Conservation (phyloP, 2,113 vertebrate genomes). For the Procavia capensis region DNA sequence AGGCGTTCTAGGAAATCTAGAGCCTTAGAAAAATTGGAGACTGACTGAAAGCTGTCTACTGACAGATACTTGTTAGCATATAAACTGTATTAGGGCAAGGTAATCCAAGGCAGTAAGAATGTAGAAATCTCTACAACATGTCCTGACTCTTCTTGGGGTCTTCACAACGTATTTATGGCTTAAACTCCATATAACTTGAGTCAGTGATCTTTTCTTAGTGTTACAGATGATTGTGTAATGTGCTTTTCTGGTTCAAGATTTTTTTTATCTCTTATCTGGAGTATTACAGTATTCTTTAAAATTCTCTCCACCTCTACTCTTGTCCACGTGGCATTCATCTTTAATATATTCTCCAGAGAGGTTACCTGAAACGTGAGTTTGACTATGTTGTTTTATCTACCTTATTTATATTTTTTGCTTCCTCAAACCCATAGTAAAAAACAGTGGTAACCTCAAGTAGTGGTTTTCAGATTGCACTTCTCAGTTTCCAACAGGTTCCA, state of each 20-base stretch:
- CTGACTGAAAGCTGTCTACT: neutral
- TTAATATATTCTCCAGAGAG: neutral
- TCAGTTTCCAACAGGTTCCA: neutral
- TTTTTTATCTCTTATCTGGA: neutral
- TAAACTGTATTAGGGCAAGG: neutral
- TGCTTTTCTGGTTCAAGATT: neutral
- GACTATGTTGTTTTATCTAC: neutral
- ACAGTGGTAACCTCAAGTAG: too few relatives aligned
- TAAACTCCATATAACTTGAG: neutral
- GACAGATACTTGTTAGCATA: neutral
- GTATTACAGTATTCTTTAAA: slow-evolving; percentile 26
- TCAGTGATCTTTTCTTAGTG: slow-evolving; percentile 37
- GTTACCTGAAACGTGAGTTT: slow-evolving; percentile 7
- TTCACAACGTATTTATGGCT: slow-evolving; percentile 16
- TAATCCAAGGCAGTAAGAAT: neutral
- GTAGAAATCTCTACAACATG: neutral
- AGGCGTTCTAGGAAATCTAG: neutral
- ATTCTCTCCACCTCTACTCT: neutral
- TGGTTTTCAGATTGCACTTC: neutral
- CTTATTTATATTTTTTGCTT: slow-evolving; percentile 7
- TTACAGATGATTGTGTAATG: neutral
- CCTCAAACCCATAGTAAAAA: neutral
- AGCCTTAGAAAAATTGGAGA: neutral
- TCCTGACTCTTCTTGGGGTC: neutral
- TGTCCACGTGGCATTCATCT: slow-evolving; percentile 1